A percentile compares a stretch with the other conserved stretches of the same genome.
Conservation (phyloP, 2,888 invertebrate species). For the Unio delphinus region DNA sequence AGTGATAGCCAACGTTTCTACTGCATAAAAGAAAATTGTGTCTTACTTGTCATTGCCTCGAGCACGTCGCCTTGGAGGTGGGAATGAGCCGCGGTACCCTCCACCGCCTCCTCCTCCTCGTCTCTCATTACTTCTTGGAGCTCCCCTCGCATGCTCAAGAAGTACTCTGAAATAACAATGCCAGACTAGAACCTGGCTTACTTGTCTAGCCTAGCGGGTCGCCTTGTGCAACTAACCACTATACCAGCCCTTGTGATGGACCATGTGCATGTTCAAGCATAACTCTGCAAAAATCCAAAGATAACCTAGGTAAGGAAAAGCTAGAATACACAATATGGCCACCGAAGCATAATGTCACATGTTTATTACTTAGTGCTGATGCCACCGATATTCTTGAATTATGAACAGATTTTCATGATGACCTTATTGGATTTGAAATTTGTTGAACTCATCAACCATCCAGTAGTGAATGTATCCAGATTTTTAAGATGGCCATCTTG, state of each 20-base stretch:
- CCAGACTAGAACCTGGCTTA: constrained; percentile 72
- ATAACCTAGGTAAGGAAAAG: no score
- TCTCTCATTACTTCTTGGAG: constrained; percentile 75
- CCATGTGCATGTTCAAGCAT: constrained; percentile 86
- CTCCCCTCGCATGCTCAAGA: constrained; percentile 87
- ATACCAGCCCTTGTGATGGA: constrained; percentile 74
- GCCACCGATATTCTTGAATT: no score
- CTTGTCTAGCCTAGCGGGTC: constrained; percentile 80
- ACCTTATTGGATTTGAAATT: no score
- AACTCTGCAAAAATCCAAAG: constrained; percentile 75
- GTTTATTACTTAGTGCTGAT: no score
- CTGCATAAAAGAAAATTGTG: background rate
- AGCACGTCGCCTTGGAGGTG: no score
- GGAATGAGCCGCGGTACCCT: constrained; percentile 10
- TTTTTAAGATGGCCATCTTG: no score
- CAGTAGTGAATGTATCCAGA: no score
- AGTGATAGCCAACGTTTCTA: background rate
- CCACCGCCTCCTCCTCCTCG: constrained; percentile 37
- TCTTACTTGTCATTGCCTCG: constrained; percentile 54
- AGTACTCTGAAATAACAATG: constrained; percentile 78
- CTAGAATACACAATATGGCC: no score
- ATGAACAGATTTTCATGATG: no score
- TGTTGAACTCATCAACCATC: no score
- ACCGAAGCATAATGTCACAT: no score
- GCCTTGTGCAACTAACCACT: constrained; percentile 11